Base-by-base conservation (phyloP, 2,888 invertebrate species). In the Pterostichus niger region DNA sequence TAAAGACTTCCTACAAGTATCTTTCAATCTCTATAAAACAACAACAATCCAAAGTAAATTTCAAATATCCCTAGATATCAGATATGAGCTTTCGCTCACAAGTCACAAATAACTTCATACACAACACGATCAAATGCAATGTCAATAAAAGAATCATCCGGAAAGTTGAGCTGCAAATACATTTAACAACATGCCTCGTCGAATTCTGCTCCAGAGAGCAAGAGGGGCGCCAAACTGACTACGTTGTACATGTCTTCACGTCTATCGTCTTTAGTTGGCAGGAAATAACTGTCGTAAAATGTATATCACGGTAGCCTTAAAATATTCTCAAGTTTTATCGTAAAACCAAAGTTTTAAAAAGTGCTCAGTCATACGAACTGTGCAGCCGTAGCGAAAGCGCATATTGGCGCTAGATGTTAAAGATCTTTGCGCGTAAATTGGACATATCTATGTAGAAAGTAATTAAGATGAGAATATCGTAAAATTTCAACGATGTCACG, bases 221-320 rank as follows among this genome's bases (percentile, higher is more conserved):
- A n/a, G 35, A 44, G n/a, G 71, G 9, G 40, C 13, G 46, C 40
- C 17, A 49, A 31, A 17, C 6, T 13, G 52, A 52, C 24, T 46
- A 52, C 52, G 24, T 49, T 15, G 59, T 56, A 77, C 77, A 56
- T 35, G 35, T 5, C 35, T 35, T 35, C n/a, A 24, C 46, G 77
- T 77, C 77, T 64, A 49, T 79, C 79, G 68, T 79, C 13, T 64
- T 64, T 79, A 79, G 64, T 44, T 81, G 52, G 7, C 40, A 81
- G 73, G 81, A 81, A 71, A 81, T 81, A 81, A 71, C 35, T 73
- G 71, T 81, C 81, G 73, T 81, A 81, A 81, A 81, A 81, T 59
- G 73, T 54, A 73, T 81, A 81, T 81, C 56, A 81, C 54, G 46
- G 17, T 40, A 13, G 56, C 40, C 73, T 73, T 73, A 40, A 81